Percentiles rank a stretch among this genome's conserved stretches.
Conservation (phyloP, 2,888 invertebrate species). For the Abrostola tripartita region DNA sequence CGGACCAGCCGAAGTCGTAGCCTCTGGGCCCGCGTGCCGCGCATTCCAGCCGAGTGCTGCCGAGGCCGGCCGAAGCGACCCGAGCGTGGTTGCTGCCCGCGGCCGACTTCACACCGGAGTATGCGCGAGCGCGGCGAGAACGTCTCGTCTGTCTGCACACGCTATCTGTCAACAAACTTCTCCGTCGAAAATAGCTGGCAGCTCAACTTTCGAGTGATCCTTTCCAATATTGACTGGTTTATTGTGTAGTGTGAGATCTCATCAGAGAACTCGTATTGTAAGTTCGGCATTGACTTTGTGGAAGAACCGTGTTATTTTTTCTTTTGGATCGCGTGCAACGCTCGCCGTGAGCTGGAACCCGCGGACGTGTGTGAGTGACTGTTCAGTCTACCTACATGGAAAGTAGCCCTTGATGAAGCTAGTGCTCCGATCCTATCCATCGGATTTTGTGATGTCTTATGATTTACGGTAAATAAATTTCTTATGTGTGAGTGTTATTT, state of each 20-base stretch:
- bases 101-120: conserved; percentile 87
- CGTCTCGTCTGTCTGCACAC: conserved; percentile 81
- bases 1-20: conserved; percentile 72
- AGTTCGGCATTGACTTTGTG: conserved; percentile 78
- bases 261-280: conserved; percentile 71
- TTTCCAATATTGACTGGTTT: conserved; percentile 78
- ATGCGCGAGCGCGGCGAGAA: conserved; percentile 87
- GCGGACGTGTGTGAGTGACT: conserved; percentile 86
- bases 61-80: conserved; percentile 73
- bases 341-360: conserved; percentile 77
- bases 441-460: conserved; percentile 78
- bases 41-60: conserved; percentile 79
- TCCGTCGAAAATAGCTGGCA: conserved; percentile 79
- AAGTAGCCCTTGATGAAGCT: conserved; percentile 81
- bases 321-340: conserved; percentile 86
- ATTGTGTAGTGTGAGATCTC: conserved; percentile 77
- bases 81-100: conserved; percentile 73
- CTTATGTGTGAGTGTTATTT: conserved; percentile 65
- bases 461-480: conserved; percentile 80
- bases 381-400: conserved; percentile 82
- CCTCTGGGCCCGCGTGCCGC: conserved; percentile 80
- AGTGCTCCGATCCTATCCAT: conserved; percentile 69
- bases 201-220: conserved; percentile 76
- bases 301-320: conserved; percentile 85
- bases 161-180: conserved; percentile 86